Conservation (phyloP, 2,113 vertebrate species). For the Cinclus cinclus region DNA sequence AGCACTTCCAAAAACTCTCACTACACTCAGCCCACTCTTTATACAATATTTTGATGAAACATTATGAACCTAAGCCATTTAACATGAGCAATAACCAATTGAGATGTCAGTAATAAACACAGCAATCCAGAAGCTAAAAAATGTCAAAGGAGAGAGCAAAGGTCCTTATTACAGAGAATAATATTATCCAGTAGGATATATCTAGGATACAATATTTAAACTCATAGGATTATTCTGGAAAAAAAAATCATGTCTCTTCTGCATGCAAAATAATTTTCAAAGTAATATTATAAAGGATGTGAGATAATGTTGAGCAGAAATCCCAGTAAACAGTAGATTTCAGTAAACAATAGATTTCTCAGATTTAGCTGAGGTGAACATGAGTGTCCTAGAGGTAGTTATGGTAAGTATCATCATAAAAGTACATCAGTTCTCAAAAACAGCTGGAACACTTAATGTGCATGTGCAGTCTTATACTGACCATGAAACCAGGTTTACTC, state of each 20-base stretch:
- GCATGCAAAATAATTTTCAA: not conserved
- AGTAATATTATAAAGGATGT: not conserved
- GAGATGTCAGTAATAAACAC: not conserved
- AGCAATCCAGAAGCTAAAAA: not conserved
- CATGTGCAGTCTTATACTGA: not conserved
- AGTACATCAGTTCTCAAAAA: not conserved
- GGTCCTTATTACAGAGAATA: not conserved
- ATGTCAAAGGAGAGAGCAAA: not conserved
- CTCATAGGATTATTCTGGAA: not conserved
- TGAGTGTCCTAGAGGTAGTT: not conserved
- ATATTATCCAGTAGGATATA: not conserved
- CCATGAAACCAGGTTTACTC: not conserved
- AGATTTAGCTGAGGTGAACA: not conserved
- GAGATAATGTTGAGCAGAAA: not conserved
- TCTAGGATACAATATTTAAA: not conserved
- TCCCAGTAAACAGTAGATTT: not conserved
- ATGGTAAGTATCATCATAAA: not conserved
- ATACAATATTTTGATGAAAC: constrained; percentile 17
- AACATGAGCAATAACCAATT: not conserved
- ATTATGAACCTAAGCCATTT: not conserved
- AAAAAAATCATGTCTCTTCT: not conserved
- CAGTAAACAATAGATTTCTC: not conserved
- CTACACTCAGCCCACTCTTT: not conserved
- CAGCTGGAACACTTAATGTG: not conserved
- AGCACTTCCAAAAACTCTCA: constrained; percentile 14